Evolutionary conservation across 37 sponge, comb jelly and placozoan species (phyloP), one percentile per base, ranked within the genome.

Genomic region (Beroe forskalii): DNA sequence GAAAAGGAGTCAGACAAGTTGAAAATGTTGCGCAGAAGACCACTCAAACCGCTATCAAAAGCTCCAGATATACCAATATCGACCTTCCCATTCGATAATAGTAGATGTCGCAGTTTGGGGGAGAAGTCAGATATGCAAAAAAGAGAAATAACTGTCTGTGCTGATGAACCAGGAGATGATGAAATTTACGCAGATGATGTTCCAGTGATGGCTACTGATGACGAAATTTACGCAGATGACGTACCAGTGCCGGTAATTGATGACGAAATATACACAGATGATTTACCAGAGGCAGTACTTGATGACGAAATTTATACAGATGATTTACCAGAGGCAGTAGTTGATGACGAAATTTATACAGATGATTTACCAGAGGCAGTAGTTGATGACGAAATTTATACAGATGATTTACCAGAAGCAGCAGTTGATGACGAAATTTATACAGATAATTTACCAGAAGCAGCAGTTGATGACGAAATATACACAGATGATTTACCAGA

Each of bases 141-240:
- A n/a, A n/a, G n/a, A n/a, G n/a, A n/a, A n/a, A n/a, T n/a, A n/a
- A n/a, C n/a, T n/a, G n/a, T n/a, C n/a, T n/a, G n/a, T n/a, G n/a
- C n/a, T n/a, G 37, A 28, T 20, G 72, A 69, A 14, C 4, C 27
- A 36, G 72, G 32, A 32, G 27, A 30, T 63, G 66, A 63, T 23
- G 66, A 69, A 69, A 69, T 69, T 27, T 69, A 69, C 19, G 32
- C 72, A 2, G 72, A 69, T 69, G 38, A 28, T 14, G 66, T 28
- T 23, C 66, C 20, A 28, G n/a, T 8, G 3, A 19, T 23, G 6
- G 66, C 20, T 19, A 30, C 20, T n/a, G 66, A 63, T 63, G 66
- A 63, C 20, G 66, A 19, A 63, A 4, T 63, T 63, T 63, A 63
- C 66, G 25, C 66, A 28, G 66, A 63, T 63, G 66, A 63, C 9